These are phyloP conservation scores for Pyrochroa serraticornis DNA, from an alignment of 2,888 invertebrate species.

Conservation along the genomic window DNA sequence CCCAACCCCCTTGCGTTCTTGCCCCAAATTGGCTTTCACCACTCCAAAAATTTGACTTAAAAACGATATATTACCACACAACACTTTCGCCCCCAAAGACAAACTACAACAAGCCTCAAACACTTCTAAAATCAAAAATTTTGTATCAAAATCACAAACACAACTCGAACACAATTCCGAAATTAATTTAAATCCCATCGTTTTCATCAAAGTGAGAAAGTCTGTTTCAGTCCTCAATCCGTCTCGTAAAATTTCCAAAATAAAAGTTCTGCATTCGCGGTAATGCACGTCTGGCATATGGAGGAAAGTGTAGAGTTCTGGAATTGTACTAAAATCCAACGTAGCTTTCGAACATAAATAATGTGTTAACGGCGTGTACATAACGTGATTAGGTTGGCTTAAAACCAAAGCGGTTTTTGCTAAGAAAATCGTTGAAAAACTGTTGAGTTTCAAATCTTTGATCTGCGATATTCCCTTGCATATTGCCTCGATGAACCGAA, in stretches of 20 bases:
- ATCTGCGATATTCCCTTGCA: constrained; percentile 62
- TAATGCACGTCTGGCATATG: constrained; percentile 77
- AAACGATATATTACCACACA: constrained; percentile 72
- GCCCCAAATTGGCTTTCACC: background rate
- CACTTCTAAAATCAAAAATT: constrained; percentile 70
- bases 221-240: constrained; percentile 80
- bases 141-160: constrained; percentile 67
- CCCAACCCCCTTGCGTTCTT: background rate
- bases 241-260: constrained; percentile 75
- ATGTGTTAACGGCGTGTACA: constrained; percentile 73
- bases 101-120: constrained; percentile 68
- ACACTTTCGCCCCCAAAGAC: constrained; percentile 67
- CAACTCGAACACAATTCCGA: constrained; percentile 72
- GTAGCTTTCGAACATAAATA: constrained; percentile 65
- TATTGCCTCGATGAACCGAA: constrained; percentile 71
- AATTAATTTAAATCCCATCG: constrained; percentile 78
- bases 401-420: constrained; percentile 73
- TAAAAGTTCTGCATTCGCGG: constrained; percentile 74
- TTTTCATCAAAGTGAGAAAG: constrained; percentile 73
- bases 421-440: constrained; percentile 69
- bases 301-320: constrained; percentile 85
- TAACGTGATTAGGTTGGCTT: constrained; percentile 74
- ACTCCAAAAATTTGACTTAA: constrained; percentile 19
- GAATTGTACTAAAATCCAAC: constrained; percentile 79
- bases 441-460: constrained; percentile 50